Conservation (phyloP, 2,113 vertebrate species). For the Anhinga anhinga region DNA sequence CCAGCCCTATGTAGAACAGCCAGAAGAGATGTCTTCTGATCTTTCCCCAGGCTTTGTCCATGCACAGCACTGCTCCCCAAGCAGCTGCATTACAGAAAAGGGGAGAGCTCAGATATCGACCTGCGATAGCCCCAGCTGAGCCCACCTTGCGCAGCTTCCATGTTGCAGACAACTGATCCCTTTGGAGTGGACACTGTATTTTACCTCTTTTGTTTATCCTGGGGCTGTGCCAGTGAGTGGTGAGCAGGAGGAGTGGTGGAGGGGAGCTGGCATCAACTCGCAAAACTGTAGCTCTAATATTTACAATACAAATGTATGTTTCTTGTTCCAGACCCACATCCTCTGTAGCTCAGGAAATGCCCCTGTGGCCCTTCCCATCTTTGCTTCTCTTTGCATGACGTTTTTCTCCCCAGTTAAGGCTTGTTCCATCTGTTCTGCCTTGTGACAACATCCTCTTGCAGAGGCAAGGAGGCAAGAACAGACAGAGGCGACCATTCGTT, state of each 20-base stretch:
- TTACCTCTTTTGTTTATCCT: neutral
- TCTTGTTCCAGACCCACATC: neutral
- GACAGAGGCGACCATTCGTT: rapidly evolving
- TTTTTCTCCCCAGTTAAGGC: neutral
- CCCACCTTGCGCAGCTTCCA: neutral
- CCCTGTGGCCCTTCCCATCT: neutral
- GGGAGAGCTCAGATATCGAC: neutral
- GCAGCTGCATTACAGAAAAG: neutral
- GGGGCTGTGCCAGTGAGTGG: neutral
- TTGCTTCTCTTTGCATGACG: neutral
- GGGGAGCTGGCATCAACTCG: neutral
- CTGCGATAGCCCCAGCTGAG: neutral
- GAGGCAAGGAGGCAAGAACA: neutral
- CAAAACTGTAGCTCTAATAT: neutral
- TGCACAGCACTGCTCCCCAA: neutral
- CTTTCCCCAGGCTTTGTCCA: neutral
- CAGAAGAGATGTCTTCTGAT: neutral
- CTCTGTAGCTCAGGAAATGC: neutral
- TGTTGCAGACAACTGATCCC: neutral
- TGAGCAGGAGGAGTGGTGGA: neutral
- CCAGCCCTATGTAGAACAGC: neutral
- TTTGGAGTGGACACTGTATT: rapidly evolving
- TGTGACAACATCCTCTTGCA: neutral
- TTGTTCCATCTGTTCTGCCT: neutral
- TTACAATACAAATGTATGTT: neutral